These are phyloP conservation scores for Leptinotarsa peninsularis DNA, from an alignment of 2,888 invertebrate species.

Conservation along the genomic window DNA sequence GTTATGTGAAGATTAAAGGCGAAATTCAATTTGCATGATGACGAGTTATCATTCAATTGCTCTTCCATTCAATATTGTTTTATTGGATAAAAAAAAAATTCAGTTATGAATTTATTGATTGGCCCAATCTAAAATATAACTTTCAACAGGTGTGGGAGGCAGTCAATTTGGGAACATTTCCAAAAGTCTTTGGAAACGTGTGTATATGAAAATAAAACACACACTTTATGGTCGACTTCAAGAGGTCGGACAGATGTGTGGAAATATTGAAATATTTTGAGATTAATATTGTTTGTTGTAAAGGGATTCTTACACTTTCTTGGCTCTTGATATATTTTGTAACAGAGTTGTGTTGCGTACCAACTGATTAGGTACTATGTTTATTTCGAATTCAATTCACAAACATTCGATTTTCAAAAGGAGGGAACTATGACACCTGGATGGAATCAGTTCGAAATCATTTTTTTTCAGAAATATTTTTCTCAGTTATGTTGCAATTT, in stretches of 20 bases:
- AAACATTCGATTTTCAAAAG: too few species aligned
- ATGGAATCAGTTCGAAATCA: too few species aligned
- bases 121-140: not conserved
- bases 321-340: slow-evolving; percentile 5
- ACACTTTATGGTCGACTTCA: not conserved
- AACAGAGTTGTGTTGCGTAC: not conserved
- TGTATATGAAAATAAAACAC: not conserved
- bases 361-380: not conserved
- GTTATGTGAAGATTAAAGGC: too few species aligned
- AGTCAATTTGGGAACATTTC: slow-evolving; percentile 30
- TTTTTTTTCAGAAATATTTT: too few species aligned
- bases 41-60: too few species aligned
- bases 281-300: slow-evolving; percentile 11
- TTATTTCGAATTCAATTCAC: not conserved
- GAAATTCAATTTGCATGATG: too few species aligned
- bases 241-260: slow-evolving; percentile 6
- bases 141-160: slow-evolving; percentile 24
- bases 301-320: not conserved
- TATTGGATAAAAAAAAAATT: too few species aligned
- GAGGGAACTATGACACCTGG: too few species aligned
- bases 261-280: not conserved
- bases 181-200: slow-evolving; percentile 23
- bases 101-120: too few species aligned
- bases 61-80: too few species aligned
- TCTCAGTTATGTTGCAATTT: too few species aligned